A percentile compares a stretch with the other conserved stretches of the same genome.
Conservation (phyloP, 2,888 invertebrate species). For the Microplitis deprimator region DNA sequence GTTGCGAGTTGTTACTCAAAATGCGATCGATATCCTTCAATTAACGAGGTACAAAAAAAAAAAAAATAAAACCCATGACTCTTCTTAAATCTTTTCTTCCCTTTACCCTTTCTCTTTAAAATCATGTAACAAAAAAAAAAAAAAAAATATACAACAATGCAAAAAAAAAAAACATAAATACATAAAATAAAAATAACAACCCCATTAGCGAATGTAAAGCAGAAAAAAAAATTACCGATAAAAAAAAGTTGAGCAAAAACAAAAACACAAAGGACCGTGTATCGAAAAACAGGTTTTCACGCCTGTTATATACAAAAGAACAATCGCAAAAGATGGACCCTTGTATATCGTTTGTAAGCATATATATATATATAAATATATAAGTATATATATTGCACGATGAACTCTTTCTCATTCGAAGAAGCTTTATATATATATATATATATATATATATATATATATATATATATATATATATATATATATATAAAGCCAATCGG, state of each 20-base stretch:
- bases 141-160: not conserved
- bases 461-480: not conserved
- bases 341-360: slow-evolving; percentile 32
- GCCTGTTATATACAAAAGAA: slow-evolving; percentile 39
- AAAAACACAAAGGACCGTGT: slow-evolving; percentile 26
- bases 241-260: not conserved
- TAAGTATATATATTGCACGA: no score
- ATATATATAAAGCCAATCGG: not conserved
- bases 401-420: slow-evolving; percentile 6
- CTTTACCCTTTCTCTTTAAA: not conserved
- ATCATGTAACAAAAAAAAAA: not conserved
- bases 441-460: not conserved
- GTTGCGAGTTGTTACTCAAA: slow-evolving; percentile 77
- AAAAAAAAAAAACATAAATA: not conserved
- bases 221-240: not conserved
- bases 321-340: slow-evolving; percentile 15
- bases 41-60: slow-evolving; percentile 54
- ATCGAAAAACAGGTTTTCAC: slow-evolving; percentile 59
- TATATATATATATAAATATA: slow-evolving; percentile 9
- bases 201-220: slow-evolving; percentile 11
- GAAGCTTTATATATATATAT: not conserved
- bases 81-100: not conserved
- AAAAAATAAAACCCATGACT: not conserved
- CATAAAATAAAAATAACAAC: not conserved
- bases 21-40: slow-evolving; percentile 73